Base-by-base conservation (phyloP, 2,797 vertebrate genomes). In the Spinus olivaceus region DNA sequence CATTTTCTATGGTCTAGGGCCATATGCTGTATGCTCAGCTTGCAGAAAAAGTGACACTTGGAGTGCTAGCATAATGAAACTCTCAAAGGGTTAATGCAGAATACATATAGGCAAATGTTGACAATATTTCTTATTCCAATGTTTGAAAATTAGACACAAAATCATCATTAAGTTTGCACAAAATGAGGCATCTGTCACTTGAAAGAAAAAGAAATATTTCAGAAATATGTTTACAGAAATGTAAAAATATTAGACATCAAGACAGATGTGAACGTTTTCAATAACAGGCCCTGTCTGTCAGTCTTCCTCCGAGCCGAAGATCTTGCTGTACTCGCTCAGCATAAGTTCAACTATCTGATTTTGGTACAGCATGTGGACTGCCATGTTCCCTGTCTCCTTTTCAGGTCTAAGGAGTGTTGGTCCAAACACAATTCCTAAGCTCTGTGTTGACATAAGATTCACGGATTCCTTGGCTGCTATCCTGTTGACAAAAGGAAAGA, bases 281-380 rank as follows among this genome's bases (percentile, higher is more conserved):
- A 96, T 96, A 93, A 95, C 94, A 97, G 95, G 97, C 96, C 96
- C 96, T 95, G 96, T 97, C 97, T 98, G 98, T 98, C 98, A 98
- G 97, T 97, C 97, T 98, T 97, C 97, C 80, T 96, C 94, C 2
- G 97, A 97, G 96, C 97, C 57, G 96, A 99, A 99, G 97, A 99
- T 98, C 94, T 98, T 97, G 81, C 82, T 96, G 95, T 98, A 99
- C 94, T 99, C 98, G 0, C 97, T 98, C 88, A 99, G 97, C 97
- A 99, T 98, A 95, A 99, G 98, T 98, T 99, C 99, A 44, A 99
- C 98, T 59, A 99, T 99, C 97, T 99, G 99, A 97, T 99, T 99
- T 98, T 99, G 99, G 97, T 99, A 99, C 32, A 99, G 98, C 99
- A 99, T 99, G 97, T 99, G 98, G 67, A 99, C 92, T 2, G 99